Conservation (phyloP, 2,113 vertebrate genomes). For the Ophthalmolycus amberensis region DNA sequence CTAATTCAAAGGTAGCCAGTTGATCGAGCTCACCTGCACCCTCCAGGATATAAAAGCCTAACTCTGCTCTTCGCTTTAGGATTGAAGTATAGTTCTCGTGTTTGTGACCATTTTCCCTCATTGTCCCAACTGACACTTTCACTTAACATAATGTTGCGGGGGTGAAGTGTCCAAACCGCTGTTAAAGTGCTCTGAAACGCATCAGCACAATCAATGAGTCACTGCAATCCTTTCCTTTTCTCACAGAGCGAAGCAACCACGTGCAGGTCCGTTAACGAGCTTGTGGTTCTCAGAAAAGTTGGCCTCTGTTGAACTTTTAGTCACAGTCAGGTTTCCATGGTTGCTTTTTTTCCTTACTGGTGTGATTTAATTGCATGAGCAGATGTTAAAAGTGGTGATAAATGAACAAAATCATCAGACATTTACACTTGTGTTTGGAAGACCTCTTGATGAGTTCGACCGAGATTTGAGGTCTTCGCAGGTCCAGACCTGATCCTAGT, state of each 20-base stretch:
- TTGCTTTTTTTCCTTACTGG: constrained; percentile 28
- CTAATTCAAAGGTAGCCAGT: not conserved
- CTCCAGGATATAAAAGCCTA: not conserved
- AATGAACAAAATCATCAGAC: constrained; percentile 21
- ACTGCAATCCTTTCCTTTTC: constrained; percentile 34
- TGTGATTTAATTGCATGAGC: constrained; percentile 41
- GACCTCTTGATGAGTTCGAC: not conserved
- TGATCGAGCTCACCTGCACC: constrained; percentile 11
- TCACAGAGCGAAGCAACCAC: constrained; percentile 41
- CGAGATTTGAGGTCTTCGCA: not conserved
- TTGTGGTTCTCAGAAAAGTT: constrained; percentile 49
- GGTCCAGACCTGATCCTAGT: not conserved
- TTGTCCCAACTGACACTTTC: constrained; percentile 5
- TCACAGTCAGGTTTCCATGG: constrained; percentile 56
- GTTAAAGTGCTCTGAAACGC: constrained; percentile 32
- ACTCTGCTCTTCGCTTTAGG: not conserved
- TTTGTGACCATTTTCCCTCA: constrained; percentile 12
- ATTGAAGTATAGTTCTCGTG: not conserved
- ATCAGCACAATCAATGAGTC: constrained; percentile 54
- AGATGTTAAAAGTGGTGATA: constrained; percentile 45
- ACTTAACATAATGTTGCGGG: not conserved
- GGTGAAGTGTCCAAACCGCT: constrained; percentile 36
- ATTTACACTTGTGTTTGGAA: constrained; percentile 3
- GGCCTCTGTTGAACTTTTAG: constrained; percentile 49
- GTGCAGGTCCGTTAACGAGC: constrained; percentile 58